Evolutionary conservation across 2,888 invertebrate genomes (phyloP), one percentile per base, ranked within the genome.

Genomic region (Drosophila sordidula): DNA sequence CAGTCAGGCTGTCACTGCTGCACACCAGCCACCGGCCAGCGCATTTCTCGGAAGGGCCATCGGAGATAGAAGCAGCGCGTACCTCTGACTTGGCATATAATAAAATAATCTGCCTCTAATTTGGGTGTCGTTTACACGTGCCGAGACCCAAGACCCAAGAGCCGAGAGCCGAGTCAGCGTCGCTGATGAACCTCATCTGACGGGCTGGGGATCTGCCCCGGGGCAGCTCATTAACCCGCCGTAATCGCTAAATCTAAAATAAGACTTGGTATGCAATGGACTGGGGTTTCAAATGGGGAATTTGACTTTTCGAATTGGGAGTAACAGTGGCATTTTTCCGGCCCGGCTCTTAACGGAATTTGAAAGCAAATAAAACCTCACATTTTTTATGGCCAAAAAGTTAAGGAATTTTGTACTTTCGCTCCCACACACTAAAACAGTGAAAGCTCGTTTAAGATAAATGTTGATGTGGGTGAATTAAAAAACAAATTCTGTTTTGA

Each of bases 81-180:
- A 44, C 58, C 50, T 12, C 64, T 65, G 71, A 70, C 71, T 64
- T 63, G 64, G n/a, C 61, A 72, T 68, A 51, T 81, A 89, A 90
- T 91, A 85, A 90, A 90, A 91, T 91, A 89, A 91, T 91, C 85
- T 84, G 69, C 76, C 81, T 80, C 86, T 90, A 91, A 90, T 90
- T 89, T 89, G 90, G 89, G 89, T 87, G 87, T 91, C 89, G 78
- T 78, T 90, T 90, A 86, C 91, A 80, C 84, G 78, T 78, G 87
- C 85, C 87, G 77, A 50, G 70, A 59, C 68, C 67, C 58, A 52
- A 32, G 9, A 29, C 9, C 29, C 29, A 6, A 26, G 6, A 6
- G 26, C 26, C 26, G 1, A 6, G 6, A 6, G 26, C 26, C 26
- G 6, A 6, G 26, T 6, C 26, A 9, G 26, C 2, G 29, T 46